These are phyloP conservation scores for Ochotona curzoniae DNA, from an alignment of 2,113 vertebrate genomes.

Conservation along the genomic window DNA sequence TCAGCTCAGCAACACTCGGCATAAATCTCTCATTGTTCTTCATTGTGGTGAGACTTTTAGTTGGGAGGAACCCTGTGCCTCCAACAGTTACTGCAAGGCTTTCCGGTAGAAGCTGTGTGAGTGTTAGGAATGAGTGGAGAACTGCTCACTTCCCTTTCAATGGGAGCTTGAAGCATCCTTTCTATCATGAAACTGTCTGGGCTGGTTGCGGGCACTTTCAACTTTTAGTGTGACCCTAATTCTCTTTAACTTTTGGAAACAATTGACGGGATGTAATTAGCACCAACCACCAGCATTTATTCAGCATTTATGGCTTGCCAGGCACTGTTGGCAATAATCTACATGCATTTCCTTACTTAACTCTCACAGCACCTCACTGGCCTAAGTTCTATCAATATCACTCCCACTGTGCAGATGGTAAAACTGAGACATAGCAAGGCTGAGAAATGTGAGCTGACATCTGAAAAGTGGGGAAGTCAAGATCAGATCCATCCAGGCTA, in stretches of 20 bases:
- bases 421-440: neutral
- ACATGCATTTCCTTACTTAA: neutral
- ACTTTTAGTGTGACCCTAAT: neutral
- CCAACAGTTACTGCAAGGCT: neutral
- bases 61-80: neutral
- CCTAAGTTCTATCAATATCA: neutral
- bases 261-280: neutral
- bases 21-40: neutral
- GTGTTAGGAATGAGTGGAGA: neutral
- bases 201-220: neutral
- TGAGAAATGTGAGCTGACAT: neutral
- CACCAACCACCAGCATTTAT: neutral
- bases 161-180: neutral
- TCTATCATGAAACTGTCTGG: neutral
- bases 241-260: neutral
- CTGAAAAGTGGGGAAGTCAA: neutral
- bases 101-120: too few relatives aligned
- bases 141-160: neutral
- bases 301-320: neutral
- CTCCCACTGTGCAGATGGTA: neutral
- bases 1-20: neutral
- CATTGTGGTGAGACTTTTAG: neutral
- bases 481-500: neutral
- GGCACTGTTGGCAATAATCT: neutral
- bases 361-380: neutral